Base-by-base conservation (phyloP, 1,140 invertebrate species). In the Palaemon carinicauda region DNA sequence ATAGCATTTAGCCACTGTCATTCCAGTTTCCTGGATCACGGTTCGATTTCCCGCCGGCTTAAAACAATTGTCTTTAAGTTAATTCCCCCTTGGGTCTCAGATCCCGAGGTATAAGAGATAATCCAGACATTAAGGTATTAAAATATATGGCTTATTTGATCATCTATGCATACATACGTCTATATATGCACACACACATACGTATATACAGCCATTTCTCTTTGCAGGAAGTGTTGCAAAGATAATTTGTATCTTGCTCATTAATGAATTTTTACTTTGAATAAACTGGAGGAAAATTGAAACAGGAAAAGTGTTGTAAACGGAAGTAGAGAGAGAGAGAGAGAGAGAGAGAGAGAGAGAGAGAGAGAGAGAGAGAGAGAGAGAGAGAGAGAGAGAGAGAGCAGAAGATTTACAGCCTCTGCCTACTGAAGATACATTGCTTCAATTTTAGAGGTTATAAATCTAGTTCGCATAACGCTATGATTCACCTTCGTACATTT, bases 291-390 rank as follows among this genome's bases (percentile, higher is more conserved):
- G 50, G 50, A 21, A 77, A 41, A 77, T 2, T 3, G 31, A 77
- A 14, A 52, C 33, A 14, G 14, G 33, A 50, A 75, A n/a, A n/a
- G n/a, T n/a, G 73, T 3, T 3, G 21, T 15, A 2, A 21, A 9
- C 14, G 21, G 9, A 3, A 21, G 9, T 10, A 71, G 65, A 71
- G 65, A 71, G 65, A 71, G 65, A 71, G 65, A 71, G 65, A 71
- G 65, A 71, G 24, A 27, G 7, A n/a, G 19, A n/a, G n/a, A 73
- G 24, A 73, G 24, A 73, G 69, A 24, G 69, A 24, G 69, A 24
- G 24, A 24, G 69, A 73, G 69, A 69, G 69, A 73, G 69, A 73
- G 69, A 73, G 69, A 73, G 69, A 73, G 69, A 73, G 69, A 73
- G 27, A 29, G 27, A 29, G 27, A 29, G 69, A 73, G 69, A 73